These are phyloP conservation scores for Rhinichthys klamathensis DNA, from an alignment of 2,113 vertebrate genomes.

Conservation along the genomic window DNA sequence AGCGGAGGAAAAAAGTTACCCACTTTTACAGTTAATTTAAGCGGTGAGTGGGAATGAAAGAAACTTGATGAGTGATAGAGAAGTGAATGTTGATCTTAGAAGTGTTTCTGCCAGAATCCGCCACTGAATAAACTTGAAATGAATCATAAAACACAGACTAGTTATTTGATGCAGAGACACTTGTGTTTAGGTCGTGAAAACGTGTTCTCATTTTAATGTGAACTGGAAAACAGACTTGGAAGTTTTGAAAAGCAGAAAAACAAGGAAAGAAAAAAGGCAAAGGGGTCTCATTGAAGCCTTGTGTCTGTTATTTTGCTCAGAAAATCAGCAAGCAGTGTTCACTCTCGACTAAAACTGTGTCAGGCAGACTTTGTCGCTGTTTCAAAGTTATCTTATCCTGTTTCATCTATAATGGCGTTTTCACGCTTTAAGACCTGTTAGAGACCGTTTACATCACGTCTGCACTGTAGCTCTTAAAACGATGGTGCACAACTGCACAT, in stretches of 20 bases:
- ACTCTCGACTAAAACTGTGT: neutral
- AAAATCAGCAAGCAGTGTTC: constrained; percentile 7
- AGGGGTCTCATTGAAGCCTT: neutral
- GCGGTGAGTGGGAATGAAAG: neutral
- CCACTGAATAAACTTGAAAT: constrained; percentile 5
- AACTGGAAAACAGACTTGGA: constrained; percentile 13
- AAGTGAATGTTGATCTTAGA: constrained; percentile 10
- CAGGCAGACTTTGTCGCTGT: neutral
- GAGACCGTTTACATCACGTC: constrained; percentile 18
- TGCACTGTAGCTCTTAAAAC: neutral
- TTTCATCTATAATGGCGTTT: constrained; percentile 24
- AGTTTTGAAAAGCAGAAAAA: neutral
- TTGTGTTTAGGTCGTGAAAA: neutral
- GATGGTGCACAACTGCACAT: too few relatives aligned
- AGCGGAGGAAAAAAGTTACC: neutral
- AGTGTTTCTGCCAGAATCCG: neutral
- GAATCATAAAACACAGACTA: neutral
- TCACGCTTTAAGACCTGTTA: constrained; percentile 4
- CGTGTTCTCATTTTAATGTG: neutral
- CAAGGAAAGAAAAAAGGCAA: neutral
- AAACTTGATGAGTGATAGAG: neutral
- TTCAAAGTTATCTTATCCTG: constrained; percentile 42
- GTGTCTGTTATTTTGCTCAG: neutral
- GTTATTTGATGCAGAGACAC: neutral
- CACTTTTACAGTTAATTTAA: neutral